Evolutionary conservation across 2,888 invertebrate genomes (phyloP).

Genomic region (Euclidia mi): DNA sequence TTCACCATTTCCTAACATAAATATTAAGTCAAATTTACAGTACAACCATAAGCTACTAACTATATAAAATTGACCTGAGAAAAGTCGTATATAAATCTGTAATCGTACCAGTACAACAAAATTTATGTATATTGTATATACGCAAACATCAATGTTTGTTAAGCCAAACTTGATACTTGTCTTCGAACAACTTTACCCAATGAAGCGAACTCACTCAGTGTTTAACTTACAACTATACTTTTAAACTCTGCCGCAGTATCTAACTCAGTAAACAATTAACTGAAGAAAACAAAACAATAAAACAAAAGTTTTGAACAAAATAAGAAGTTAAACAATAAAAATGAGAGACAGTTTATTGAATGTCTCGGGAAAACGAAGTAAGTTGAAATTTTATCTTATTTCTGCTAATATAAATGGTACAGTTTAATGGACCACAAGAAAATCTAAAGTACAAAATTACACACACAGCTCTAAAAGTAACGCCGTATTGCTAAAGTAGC

Average conservation of each 20-base stretch:
- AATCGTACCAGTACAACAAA: slow-evolving; percentile 17
- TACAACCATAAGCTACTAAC: too few species aligned
- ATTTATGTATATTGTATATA: too few species aligned
- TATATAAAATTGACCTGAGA: too few species aligned
- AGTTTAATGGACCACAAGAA: slow-evolving; percentile 1
- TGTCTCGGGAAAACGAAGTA: slow-evolving; percentile 10
- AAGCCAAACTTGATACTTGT: slow-evolving; percentile 29
- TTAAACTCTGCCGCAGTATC: slow-evolving; percentile 27
- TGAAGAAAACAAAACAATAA: slow-evolving; percentile 54
- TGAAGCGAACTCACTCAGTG: slow-evolving; percentile 34
- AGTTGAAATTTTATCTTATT: slow-evolving; percentile 17
- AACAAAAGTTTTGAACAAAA: slow-evolving; percentile 26
- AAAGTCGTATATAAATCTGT: too few species aligned
- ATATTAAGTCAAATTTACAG: too few species aligned
- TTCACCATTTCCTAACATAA: too few species aligned
- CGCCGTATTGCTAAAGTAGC: too few species aligned
- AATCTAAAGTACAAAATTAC: too few species aligned
- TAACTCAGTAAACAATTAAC: slow-evolving; percentile 43
- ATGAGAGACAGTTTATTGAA: slow-evolving; percentile 18
- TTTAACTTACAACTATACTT: slow-evolving; percentile 43
- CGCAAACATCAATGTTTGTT: slow-evolving; percentile 26
- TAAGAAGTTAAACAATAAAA: slow-evolving; percentile 39
- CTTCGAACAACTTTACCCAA: too few species aligned
- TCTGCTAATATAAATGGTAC: not conserved
- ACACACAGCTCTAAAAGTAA: too few species aligned